Evolutionary conservation across 2,888 invertebrate species (phyloP), one percentile per base, ranked within the genome.

Genomic region (Panzeria rudis): DNA sequence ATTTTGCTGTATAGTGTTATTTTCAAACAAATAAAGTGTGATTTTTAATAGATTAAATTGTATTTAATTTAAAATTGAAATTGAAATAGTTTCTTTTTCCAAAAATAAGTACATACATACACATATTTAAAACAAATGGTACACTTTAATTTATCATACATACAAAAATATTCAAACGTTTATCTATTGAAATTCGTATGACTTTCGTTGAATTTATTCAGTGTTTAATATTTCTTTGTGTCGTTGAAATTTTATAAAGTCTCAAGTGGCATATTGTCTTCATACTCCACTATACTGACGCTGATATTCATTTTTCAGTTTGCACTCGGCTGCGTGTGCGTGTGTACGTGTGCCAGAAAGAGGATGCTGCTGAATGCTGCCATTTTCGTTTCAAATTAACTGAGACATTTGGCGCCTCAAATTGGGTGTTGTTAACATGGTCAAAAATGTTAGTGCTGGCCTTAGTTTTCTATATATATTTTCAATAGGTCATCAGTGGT

Each of bases 321-420:
- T 76, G 69, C 52, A 69, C 35, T 71, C n/a, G 59, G 38, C 32
- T 69, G 17, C 29, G 29, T 32, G 1, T 11, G 3, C 35, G 29
- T 41, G 17, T 29, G 29, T n/a, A 7, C 25, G 9, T 50, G 35
- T 38, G 9, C 5, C 20, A 59, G 15, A n/a, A 29, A 5, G 9
- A 56, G 50, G 5, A 38, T n/a, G 15, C 41, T 47, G 64, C 20
- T 20, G 23, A 72, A 29, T 64, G 35, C 50, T 77, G 41, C 9
- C 41, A 62, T 69, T 82, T 66, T 69, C 50, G 41, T 73, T 75
- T 73, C 54, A 69, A 62, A 84, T 80, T 76, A 72, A 84, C 71
- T 64, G 35, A 84, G 79, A 79, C 71, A 66, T 66, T 75, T 61
- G 76, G 80, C 80, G 76, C 61, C 76, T 35, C 72, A 52, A 56